Evolutionary conservation across 1,140 invertebrate genomes (phyloP).

Genomic region (Drepana arcuata): DNA sequence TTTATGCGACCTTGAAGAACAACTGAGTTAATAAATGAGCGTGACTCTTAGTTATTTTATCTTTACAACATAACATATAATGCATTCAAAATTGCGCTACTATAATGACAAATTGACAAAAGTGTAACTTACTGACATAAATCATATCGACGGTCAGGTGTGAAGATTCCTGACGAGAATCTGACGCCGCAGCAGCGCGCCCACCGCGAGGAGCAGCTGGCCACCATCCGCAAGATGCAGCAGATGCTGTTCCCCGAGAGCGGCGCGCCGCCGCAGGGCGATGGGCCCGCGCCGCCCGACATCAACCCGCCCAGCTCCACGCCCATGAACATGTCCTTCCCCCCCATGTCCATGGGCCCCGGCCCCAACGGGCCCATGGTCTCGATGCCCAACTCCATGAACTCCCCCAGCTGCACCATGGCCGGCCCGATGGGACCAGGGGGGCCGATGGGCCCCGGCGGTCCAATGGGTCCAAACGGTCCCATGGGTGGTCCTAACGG

Average conservation of each 20-base stretch:
- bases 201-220: constrained; percentile 92
- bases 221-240: constrained; percentile 93
- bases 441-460: constrained; percentile 59
- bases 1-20: too few relatives aligned
- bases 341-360: constrained; percentile 52
- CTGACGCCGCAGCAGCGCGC: constrained; percentile 96
- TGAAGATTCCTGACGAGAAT: constrained; percentile 96
- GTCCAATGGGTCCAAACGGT: constrained; percentile 50
- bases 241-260: constrained; percentile 91
- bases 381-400: constrained; percentile 57
- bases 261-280: constrained; percentile 39
- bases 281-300: constrained; percentile 36
- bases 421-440: constrained; percentile 62
- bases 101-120: too few relatives aligned
- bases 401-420: constrained; percentile 58
- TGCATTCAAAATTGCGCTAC: too few relatives aligned
- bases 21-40: too few relatives aligned
- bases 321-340: too few relatives aligned
- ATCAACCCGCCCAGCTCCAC: constrained; percentile 60
- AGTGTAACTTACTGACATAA: too few relatives aligned
- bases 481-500: too few relatives aligned
- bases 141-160: too few relatives aligned
- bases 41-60: too few relatives aligned
- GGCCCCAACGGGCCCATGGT: constrained; percentile 61
- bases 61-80: too few relatives aligned